Evolutionary conservation across 2,888 invertebrate genomes (phyloP), one percentile per base, ranked within the genome.

Genomic region (Drosophila prolongata): DNA sequence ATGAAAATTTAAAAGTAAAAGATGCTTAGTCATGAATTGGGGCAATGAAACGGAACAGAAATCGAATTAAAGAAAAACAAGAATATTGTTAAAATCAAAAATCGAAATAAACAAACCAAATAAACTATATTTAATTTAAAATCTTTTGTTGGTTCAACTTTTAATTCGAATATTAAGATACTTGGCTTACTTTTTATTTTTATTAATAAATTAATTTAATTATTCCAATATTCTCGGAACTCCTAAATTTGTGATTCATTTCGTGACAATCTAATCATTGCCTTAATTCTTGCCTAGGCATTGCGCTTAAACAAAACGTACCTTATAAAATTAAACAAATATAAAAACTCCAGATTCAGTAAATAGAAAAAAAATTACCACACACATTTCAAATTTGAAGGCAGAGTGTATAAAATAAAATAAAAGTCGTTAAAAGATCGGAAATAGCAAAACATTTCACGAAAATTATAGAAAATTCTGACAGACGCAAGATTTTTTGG

Each of bases 261-360:
- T 61, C 43, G 43, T 42, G 27, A 16, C 16, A 14, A 44, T 72
- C 54, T 50, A 43, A 30, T 43, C 37, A 30, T 61, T 47, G 55
- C 64, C 56, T 60, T 35, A 42, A 68, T 70, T 76, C 73, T 75
- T 68, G 68, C 58, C 77, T 69, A 40, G 62, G 68, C 77, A 81
- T 89, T 84, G 87, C 86, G 89, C 89, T 81, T 87, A 87, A 79
- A 84, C 82, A 76, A 78, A 80, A 85, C 67, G 89, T 89, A 87
- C 87, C 87, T 89, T 85, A 84, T 85, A 89, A 81, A 76, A 75
- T 87, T 81, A 75, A 84, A 71, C 27, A 55, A 16, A 47, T 27
- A 56, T 16, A 68, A 60, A 60, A 64, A 47, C 61, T 47, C 53
- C 14, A 44, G 58, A 50, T 49, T 57, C 67, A 69, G 57, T 30